phyloP scores from a whole-genome alignment of 2,888 invertebrate species.

The Acleris cristana region DNA sequence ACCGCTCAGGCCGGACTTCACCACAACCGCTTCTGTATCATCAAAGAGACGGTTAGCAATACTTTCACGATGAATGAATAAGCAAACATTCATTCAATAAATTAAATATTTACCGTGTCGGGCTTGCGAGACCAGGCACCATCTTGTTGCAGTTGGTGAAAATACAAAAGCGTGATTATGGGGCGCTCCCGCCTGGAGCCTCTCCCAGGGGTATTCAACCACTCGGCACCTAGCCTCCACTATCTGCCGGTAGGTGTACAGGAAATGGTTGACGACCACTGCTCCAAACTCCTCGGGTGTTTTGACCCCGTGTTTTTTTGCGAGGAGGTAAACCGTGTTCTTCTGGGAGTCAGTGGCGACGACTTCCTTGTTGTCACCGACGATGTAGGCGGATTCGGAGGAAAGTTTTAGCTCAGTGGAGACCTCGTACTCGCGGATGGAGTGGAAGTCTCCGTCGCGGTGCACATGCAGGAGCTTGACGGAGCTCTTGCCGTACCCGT shows the following conservation, averaged over 20 bases:
- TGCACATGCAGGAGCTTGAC: conserved; percentile 89
- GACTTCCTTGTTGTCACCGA: conserved; percentile 91
- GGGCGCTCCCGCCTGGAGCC: conserved; percentile 80
- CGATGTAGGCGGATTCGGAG: conserved; percentile 88
- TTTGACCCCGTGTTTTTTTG: conserved; percentile 90
- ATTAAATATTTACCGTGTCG: conserved; percentile 84
- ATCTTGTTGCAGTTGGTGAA: conserved; percentile 86
- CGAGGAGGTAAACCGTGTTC: conserved; percentile 91
- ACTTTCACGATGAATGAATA: conserved; percentile 33
- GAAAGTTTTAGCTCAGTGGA: conserved; percentile 87
- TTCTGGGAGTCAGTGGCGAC: conserved; percentile 93
- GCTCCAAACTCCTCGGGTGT: conserved; percentile 91
- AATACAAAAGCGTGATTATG: conserved; percentile 92
- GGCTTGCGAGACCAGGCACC: conserved; percentile 87
- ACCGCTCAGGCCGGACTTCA: conserved; percentile 88
- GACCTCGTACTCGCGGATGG: conserved; percentile 89
- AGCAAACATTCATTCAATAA: not conserved
- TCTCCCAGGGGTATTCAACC: conserved; percentile 90
- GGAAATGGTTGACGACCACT: conserved; percentile 88
- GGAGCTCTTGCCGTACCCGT: conserved; percentile 89
- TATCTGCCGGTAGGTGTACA: conserved; percentile 90
- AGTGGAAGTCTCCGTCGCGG: conserved; percentile 86
- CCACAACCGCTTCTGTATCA: conserved; percentile 77
- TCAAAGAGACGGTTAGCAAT: conserved; percentile 29
- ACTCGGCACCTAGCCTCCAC: conserved; percentile 87